Evolutionary conservation across 1,140 invertebrate species (phyloP).

Genomic region (Diorhabda sublineata): DNA sequence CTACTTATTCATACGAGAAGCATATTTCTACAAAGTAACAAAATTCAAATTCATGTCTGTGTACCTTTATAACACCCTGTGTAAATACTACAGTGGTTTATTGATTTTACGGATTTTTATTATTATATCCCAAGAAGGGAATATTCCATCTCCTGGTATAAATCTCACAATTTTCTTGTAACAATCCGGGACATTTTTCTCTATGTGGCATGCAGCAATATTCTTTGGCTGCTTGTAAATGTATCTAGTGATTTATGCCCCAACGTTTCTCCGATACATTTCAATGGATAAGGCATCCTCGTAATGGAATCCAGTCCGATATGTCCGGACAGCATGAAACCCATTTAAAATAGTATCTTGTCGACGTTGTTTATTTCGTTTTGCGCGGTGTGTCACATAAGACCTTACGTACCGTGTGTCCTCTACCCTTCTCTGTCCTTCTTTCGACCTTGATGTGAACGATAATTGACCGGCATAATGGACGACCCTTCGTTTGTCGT

Average conservation of each 20-base stretch:
- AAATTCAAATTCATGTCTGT: too few relatives aligned
- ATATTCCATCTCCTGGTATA: neutral
- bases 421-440: neutral
- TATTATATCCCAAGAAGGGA: too few relatives aligned
- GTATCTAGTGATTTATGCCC: constrained; percentile 14
- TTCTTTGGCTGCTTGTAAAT: neutral
- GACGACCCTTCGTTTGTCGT: constrained; percentile 16
- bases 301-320: constrained; percentile 20
- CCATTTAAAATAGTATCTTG: constrained; percentile 22
- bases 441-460: constrained; percentile 10
- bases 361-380: constrained; percentile 18
- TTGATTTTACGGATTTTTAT: too few relatives aligned
- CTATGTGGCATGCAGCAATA: neutral
- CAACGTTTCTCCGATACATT: constrained; percentile 15
- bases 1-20: too few relatives aligned
- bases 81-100: too few relatives aligned
- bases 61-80: too few relatives aligned
- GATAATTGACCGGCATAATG: constrained; percentile 14
- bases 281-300: constrained; percentile 18
- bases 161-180: constrained; percentile 1
- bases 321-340: constrained; percentile 20
- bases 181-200: neutral
- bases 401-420: constrained; percentile 5
- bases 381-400: constrained; percentile 11
- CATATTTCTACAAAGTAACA: too few relatives aligned